Evolutionary conservation across 2,797 vertebrate species (phyloP).

Genomic region (Cryptoprocta ferox): DNA sequence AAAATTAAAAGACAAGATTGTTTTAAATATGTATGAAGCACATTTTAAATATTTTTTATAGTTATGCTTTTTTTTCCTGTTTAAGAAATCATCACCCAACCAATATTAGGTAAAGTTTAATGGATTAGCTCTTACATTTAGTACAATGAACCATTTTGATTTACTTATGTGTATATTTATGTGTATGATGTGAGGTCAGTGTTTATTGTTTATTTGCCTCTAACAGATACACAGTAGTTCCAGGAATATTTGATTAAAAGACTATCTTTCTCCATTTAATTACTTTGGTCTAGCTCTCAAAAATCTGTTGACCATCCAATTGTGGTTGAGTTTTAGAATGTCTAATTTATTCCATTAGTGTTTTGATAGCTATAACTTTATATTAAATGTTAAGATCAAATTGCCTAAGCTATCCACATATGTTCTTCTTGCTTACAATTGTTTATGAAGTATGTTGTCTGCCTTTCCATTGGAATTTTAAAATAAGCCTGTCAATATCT

Average conservation of each 20-base stretch:
- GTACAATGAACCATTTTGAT: not conserved
- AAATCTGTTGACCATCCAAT: not conserved
- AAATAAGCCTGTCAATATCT: not conserved
- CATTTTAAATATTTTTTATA: not conserved
- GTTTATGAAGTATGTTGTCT: not conserved
- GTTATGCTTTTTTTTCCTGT: not conserved
- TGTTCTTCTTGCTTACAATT: not conserved
- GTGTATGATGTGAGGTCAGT: not conserved
- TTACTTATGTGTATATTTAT: not conserved
- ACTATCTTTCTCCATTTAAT: not conserved
- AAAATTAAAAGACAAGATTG: not conserved
- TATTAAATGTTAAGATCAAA: not conserved
- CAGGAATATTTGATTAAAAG: not conserved
- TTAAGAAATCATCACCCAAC: not conserved
- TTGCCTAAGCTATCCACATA: not conserved
- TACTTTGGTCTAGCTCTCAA: not conserved
- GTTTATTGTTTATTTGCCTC: not conserved
- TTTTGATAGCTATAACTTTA: not conserved
- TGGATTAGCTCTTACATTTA: not conserved
- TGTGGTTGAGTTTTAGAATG: not conserved
- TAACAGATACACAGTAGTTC: not conserved
- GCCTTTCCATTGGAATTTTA: not conserved
- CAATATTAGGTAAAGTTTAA: not conserved
- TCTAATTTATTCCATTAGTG: not conserved
- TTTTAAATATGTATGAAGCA: not conserved